Percentiles rank a stretch among this genome's conserved stretches.
Evolutionary conservation across 1,140 invertebrate genomes (phyloP).

Genomic region (Cydia strobilella): DNA sequence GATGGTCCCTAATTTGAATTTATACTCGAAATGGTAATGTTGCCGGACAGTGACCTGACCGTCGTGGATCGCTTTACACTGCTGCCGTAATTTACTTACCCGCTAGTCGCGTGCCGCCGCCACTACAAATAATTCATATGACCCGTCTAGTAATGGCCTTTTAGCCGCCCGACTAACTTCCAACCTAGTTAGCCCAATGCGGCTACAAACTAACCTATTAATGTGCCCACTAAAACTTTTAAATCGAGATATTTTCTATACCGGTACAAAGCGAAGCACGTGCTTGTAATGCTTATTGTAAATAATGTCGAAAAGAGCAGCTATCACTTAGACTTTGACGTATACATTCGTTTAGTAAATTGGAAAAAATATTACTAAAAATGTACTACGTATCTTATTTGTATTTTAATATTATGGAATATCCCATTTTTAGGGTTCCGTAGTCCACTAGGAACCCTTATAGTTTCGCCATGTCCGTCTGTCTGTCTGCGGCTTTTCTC

Average conservation of each 20-base stretch:
- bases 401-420: too few species aligned
- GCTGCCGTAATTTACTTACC: slow-evolving; percentile 59
- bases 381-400: too few species aligned
- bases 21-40: not conserved
- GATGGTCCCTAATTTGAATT: not conserved
- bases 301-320: slow-evolving; percentile 26
- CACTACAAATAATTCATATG: slow-evolving; percentile 75
- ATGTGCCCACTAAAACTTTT: slow-evolving; percentile 53
- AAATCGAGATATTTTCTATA: slow-evolving; percentile 24
- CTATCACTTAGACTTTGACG: too few species aligned
- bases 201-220: slow-evolving; percentile 58
- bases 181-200: slow-evolving; percentile 64
- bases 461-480: too few species aligned
- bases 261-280: slow-evolving; percentile 11
- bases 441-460: too few species aligned
- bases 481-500: too few species aligned
- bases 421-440: too few species aligned
- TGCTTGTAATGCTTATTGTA: not conserved
- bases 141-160: slow-evolving; percentile 67
- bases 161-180: slow-evolving; percentile 69
- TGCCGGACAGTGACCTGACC: slow-evolving; percentile 31
- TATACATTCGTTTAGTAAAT: too few species aligned
- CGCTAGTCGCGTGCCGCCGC: slow-evolving; percentile 58
- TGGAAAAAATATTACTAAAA: too few species aligned
- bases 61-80: slow-evolving; percentile 3